Percentiles rank a stretch among this genome's conserved stretches.
Conservation (phyloP, 64 coral and sea anemone species). For the Montipora capricornis region DNA sequence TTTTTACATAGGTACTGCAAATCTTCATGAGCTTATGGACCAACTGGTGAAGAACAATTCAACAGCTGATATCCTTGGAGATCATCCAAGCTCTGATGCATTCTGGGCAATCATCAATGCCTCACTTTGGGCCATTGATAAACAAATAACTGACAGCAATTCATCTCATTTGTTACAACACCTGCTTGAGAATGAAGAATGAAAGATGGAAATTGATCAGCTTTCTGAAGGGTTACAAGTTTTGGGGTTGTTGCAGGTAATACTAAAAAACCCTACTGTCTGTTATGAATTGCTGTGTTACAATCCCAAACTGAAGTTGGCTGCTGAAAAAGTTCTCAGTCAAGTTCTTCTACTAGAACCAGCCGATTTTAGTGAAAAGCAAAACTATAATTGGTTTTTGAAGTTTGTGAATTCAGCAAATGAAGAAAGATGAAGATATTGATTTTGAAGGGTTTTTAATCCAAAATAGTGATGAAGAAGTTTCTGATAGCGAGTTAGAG, state of each 20-base stretch:
- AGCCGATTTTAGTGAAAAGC: constrained; percentile 23
- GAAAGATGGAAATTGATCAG: constrained; percentile 49
- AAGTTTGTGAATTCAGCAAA: constrained; percentile 23
- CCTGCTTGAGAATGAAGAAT: constrained; percentile 53
- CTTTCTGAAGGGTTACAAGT: constrained; percentile 37
- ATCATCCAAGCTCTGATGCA: constrained; percentile 53
- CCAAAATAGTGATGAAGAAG: no score
- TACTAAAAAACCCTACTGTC: constrained; percentile 5
- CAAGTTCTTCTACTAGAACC: constrained; percentile 6
- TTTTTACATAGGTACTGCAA: constrained; percentile 46
- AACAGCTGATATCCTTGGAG: constrained; percentile 19
- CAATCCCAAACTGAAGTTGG: constrained; percentile 13
- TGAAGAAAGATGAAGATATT: neutral
- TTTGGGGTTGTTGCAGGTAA: constrained; percentile 14
- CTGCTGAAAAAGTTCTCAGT: constrained; percentile 13
- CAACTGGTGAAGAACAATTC: constrained; percentile 11
- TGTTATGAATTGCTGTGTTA: constrained; percentile 34
- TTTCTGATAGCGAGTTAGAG: no score
- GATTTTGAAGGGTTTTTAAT: no score
- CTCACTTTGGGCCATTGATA: constrained; percentile 44
- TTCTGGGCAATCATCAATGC: constrained; percentile 50
- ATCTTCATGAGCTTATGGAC: constrained; percentile 27
- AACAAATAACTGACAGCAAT: constrained; percentile 22
- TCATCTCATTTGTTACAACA: constrained; percentile 24
- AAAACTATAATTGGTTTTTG: constrained; percentile 36